Conservation (phyloP, 2,888 invertebrate genomes). For the Pteria penguin region DNA sequence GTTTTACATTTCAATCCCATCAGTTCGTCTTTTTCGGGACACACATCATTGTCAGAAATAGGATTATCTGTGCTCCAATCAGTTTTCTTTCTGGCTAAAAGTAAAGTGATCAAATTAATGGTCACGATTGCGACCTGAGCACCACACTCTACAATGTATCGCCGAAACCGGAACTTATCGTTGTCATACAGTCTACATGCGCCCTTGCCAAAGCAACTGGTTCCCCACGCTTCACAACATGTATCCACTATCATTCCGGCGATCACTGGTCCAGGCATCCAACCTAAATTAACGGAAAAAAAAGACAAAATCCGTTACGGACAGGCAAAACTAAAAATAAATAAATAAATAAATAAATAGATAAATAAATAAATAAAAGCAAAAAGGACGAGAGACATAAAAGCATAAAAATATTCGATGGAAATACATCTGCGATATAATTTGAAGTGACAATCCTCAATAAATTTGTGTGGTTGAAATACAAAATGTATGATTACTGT, state of each 20-base stretch:
- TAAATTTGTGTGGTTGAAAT: too few relatives aligned
- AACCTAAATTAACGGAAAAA: too few relatives aligned
- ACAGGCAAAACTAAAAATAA: too few relatives aligned
- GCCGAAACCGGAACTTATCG: constrained; percentile 52
- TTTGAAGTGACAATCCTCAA: too few relatives aligned
- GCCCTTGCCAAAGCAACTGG: constrained; percentile 57
- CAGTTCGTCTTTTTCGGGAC: neutral
- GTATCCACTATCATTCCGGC: constrained; percentile 62
- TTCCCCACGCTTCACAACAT: constrained; percentile 61
- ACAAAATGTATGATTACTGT: too few relatives aligned
- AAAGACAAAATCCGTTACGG: too few relatives aligned
- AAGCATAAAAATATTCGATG: too few relatives aligned
- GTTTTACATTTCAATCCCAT: too few relatives aligned
- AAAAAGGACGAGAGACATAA: too few relatives aligned
- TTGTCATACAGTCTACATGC: constrained; percentile 67
- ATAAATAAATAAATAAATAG: too few relatives aligned
- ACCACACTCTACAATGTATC: constrained; percentile 40
- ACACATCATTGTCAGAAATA: neutral
- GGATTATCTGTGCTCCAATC: constrained; percentile 45
- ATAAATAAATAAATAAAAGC: too few relatives aligned
- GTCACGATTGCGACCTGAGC: constrained; percentile 32
- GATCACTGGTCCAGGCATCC: constrained; percentile 65
- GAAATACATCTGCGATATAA: too few relatives aligned
- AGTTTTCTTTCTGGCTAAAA: constrained; percentile 42
- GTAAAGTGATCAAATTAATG: constrained; percentile 39